These are phyloP conservation scores for Eptesicus fuscus DNA, from an alignment of 2,113 vertebrate genomes.

Conservation along the genomic window DNA sequence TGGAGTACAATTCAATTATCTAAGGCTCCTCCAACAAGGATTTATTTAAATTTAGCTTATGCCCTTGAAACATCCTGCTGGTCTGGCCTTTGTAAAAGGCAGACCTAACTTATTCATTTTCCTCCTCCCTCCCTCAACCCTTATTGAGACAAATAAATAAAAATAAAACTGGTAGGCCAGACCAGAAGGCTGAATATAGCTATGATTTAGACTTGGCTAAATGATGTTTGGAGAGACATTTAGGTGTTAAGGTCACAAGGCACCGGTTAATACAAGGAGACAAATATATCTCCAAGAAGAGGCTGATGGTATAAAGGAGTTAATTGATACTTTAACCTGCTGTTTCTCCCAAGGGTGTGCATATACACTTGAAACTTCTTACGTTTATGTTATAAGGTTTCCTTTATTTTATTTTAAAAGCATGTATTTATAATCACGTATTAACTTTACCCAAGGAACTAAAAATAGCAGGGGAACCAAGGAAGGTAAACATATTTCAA, in stretches of 20 bases:
- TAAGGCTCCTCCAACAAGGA: neutral
- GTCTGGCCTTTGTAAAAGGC: constrained; percentile 17
- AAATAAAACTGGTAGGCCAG: neutral
- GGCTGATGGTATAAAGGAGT: neutral
- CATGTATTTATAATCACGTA: neutral
- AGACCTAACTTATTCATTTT: neutral
- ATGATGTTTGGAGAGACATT: neutral
- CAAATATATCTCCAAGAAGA: neutral
- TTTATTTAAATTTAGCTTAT: neutral
- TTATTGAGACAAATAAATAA: neutral
- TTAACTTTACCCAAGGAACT: constrained; percentile 2
- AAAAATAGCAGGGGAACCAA: neutral
- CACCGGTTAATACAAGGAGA: neutral
- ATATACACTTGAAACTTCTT: neutral
- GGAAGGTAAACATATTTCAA: constrained; percentile 14
- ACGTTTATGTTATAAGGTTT: neutral
- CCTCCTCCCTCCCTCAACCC: neutral
- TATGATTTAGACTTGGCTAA: neutral
- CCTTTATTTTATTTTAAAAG: constrained; percentile 13
- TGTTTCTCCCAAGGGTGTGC: neutral
- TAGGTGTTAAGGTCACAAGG: neutral
- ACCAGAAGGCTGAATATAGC: neutral
- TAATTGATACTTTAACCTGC: neutral
- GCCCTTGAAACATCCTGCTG: neutral
- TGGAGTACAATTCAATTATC: neutral